phyloP scores from a whole-genome alignment of 53 echinoderm and acorn worm genomes.

The Echinarachnius parma region DNA sequence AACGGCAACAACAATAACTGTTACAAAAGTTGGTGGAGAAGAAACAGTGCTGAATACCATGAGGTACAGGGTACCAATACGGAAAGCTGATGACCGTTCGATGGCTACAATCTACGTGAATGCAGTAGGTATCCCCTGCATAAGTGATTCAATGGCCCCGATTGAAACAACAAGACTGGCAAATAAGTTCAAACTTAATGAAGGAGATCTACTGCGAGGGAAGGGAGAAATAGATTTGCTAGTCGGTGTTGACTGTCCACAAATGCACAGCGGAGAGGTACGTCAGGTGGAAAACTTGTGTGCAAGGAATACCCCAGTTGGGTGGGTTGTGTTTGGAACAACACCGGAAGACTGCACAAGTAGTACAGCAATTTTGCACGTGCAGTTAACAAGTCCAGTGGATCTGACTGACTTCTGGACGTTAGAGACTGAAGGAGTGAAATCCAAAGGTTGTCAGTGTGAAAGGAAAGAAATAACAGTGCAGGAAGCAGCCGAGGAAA shows the following conservation, averaged over 20 bases:
- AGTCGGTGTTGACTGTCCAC: constrained; percentile 40
- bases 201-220: constrained; percentile 24
- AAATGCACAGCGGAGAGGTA: constrained; percentile 4
- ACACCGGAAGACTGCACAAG: background rate
- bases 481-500: constrained; percentile 3
- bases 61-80: constrained; percentile 15
- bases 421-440: constrained; percentile 25
- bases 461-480: background rate
- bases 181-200: constrained; percentile 14
- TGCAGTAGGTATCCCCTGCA: constrained; percentile 41
- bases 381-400: constrained; percentile 28
- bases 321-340: constrained; percentile 56
- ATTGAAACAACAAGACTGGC: constrained; percentile 16
- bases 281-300: background rate
- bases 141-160: constrained; percentile 44
- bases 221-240: constrained; percentile 39
- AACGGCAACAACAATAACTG: constrained; percentile 21
- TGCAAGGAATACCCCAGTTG: constrained; percentile 37
- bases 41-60: constrained; percentile 36
- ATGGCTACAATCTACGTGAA: background rate
- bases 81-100: background rate
- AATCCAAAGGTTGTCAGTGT: constrained; percentile 4
- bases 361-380: constrained; percentile 22
- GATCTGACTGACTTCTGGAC: constrained; percentile 56
- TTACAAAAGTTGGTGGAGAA: constrained; percentile 50